Evolutionary conservation across 2,888 invertebrate genomes (phyloP).

Genomic region (Brachypterus glaber): DNA sequence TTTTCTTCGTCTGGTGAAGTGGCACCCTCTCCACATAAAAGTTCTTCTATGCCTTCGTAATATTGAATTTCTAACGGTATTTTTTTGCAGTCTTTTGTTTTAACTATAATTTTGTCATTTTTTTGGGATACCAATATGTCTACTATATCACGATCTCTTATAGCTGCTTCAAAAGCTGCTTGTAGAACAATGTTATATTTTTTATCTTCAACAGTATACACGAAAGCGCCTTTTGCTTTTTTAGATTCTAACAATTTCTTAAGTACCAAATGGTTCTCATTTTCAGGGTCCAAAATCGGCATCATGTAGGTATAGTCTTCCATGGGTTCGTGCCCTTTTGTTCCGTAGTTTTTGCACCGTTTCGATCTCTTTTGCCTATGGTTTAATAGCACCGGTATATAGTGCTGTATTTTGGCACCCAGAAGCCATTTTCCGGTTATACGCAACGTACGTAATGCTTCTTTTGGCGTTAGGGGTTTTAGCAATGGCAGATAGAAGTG

Average conservation of each 20-base stretch:
- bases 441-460: slow-evolving; percentile 69
- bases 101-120: slow-evolving; percentile 62
- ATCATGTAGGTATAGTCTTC: slow-evolving; percentile 67
- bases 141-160: slow-evolving; percentile 65
- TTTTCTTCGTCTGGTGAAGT: slow-evolving; percentile 49
- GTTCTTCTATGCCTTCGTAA: slow-evolving; percentile 32
- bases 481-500: slow-evolving; percentile 76
- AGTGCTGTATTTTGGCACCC: slow-evolving; percentile 67
- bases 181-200: slow-evolving; percentile 66
- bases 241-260: slow-evolving; percentile 52
- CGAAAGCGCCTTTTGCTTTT: slow-evolving; percentile 52
- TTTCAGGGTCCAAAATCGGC: slow-evolving; percentile 59
- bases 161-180: slow-evolving; percentile 63
- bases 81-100: slow-evolving; percentile 63
- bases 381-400: slow-evolving; percentile 64
- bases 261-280: slow-evolving; percentile 55
- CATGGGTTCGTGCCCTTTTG: slow-evolving; percentile 55
- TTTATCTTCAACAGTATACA: slow-evolving; percentile 66
- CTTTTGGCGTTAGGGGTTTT: slow-evolving; percentile 72
- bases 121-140: slow-evolving; percentile 70
- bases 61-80: slow-evolving; percentile 50
- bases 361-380: slow-evolving; percentile 38
- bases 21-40: slow-evolving; percentile 64
- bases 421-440: slow-evolving; percentile 69
- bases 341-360: slow-evolving; percentile 47